phyloP scores from a whole-genome alignment of 1,140 invertebrate genomes.

The Aricia agestis region DNA sequence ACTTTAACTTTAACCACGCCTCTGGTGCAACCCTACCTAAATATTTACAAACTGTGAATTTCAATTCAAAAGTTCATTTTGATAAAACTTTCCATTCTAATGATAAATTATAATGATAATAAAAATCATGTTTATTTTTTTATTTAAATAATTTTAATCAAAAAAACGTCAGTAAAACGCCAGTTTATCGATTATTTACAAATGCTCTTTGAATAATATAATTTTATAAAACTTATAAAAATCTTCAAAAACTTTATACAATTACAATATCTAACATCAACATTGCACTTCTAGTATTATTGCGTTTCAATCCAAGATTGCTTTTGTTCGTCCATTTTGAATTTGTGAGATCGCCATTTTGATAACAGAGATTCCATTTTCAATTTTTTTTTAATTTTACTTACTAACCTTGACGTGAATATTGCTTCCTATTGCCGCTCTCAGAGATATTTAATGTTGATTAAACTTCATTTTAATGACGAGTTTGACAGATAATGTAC shows the following conservation, averaged over 20 bases:
- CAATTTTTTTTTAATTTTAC: neutral
- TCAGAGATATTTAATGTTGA: no score
- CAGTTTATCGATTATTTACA: constrained; percentile 8
- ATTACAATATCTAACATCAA: constrained; percentile 48
- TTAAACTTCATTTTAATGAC: no score
- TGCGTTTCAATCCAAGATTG: constrained; percentile 34
- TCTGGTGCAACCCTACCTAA: no score
- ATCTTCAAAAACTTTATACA: constrained; percentile 21
- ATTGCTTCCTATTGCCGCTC: neutral
- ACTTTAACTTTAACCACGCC: no score
- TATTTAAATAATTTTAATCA: neutral
- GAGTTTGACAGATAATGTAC: no score
- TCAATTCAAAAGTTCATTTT: no score
- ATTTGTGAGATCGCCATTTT: neutral
- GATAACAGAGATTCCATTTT: neutral
- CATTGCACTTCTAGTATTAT: constrained; percentile 54
- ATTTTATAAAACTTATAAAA: constrained; percentile 21
- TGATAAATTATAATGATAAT: neutral
- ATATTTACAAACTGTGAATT: neutral
- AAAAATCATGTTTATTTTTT: neutral
- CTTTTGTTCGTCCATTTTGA: constrained; percentile 10
- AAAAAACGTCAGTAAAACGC: neutral
- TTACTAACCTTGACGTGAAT: neutral
- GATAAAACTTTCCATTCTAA: neutral
- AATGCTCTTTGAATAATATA: constrained; percentile 3